A percentile compares a stretch with the other conserved stretches of the same genome.
phyloP scores from a whole-genome alignment of 1,140 invertebrate species.

The Lepeophtheirus salmonis region DNA sequence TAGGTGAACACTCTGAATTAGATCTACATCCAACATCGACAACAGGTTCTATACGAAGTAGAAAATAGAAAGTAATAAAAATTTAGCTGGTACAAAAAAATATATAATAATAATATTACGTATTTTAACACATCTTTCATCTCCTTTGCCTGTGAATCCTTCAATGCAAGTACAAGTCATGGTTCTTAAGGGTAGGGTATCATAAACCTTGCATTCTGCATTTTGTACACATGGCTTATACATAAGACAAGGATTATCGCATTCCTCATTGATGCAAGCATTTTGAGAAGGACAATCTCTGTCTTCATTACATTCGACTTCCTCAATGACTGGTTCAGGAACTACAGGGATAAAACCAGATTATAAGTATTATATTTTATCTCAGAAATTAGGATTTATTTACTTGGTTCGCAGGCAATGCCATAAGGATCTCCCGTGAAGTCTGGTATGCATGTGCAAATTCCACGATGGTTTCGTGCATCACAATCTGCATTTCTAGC shows the following conservation, averaged over 20 bases:
- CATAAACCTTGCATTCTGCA: constrained; percentile 54
- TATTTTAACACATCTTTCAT: constrained; percentile 44
- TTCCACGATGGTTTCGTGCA: constrained; percentile 27
- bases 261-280: not conserved
- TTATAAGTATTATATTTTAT: not conserved
- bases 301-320: constrained; percentile 57
- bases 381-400: not conserved
- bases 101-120: not conserved
- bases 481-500: constrained; percentile 46
- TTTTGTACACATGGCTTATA: constrained; percentile 57
- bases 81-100: constrained; percentile 14
- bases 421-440: constrained; percentile 56
- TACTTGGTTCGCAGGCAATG: not conserved
- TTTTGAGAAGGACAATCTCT: constrained; percentile 62
- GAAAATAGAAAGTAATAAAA: constrained; percentile 2
- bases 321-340: constrained; percentile 22
- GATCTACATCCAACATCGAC: constrained; percentile 41
- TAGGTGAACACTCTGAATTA: constrained; percentile 48
- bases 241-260: constrained; percentile 40
- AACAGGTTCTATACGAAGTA: not conserved
- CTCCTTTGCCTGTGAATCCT: constrained; percentile 42
- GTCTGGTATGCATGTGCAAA: constrained; percentile 42
- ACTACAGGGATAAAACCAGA: not conserved
- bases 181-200: constrained; percentile 56
- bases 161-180: constrained; percentile 66